Percentiles rank a stretch among this genome's conserved stretches.
phyloP scores from a whole-genome alignment of 2,113 vertebrate genomes.

The Gallinago jamesoni region DNA sequence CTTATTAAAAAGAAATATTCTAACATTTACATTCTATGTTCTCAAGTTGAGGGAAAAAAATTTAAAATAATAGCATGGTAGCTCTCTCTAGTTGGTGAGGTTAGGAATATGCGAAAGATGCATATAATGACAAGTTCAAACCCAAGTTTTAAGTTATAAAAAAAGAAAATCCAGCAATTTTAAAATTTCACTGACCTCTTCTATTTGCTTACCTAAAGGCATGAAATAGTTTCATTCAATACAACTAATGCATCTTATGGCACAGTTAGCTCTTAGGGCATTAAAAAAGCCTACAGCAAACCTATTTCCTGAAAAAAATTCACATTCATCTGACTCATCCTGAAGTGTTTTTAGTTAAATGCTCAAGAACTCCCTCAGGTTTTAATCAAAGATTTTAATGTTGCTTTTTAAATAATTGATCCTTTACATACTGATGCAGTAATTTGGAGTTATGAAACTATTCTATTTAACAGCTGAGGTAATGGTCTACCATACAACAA shows the following conservation, averaged over 20 bases:
- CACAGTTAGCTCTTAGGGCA: neutral
- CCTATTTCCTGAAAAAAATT: neutral
- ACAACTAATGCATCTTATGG: neutral
- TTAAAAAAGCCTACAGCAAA: neutral
- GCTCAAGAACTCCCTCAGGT: neutral
- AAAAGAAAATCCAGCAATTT: neutral
- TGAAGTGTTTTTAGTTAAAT: conserved; percentile 11
- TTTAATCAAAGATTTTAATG: neutral
- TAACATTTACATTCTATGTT: neutral
- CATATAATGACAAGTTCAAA: neutral
- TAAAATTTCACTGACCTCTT: neutral
- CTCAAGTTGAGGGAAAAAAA: neutral
- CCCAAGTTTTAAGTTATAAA: neutral
- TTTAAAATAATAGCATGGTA: neutral
- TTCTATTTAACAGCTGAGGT: neutral
- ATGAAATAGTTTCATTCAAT: neutral
- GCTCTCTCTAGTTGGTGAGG: neutral
- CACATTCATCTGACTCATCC: neutral
- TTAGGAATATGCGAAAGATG: neutral
- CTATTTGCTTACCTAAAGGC: neutral
- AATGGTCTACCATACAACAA: neutral
- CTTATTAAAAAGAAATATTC: neutral
- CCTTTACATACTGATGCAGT: neutral
- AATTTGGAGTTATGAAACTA: neutral
- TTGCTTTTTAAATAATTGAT: neutral